Percentiles rank a stretch among this genome's conserved stretches.
Conservation (phyloP, 2,797 vertebrate genomes). For the Amblyopsis hoosieri region DNA sequence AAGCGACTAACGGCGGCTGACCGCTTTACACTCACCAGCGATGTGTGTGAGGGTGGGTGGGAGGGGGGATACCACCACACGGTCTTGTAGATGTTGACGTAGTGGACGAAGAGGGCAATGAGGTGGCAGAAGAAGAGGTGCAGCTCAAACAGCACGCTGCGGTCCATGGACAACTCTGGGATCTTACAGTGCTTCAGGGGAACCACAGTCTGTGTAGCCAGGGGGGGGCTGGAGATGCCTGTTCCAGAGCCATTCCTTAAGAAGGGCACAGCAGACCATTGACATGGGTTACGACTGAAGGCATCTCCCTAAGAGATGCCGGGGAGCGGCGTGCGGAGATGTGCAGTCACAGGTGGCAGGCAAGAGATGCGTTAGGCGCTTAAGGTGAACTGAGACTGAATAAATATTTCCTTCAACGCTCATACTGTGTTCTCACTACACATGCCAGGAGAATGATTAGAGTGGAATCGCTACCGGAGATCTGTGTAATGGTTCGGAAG, state of each 20-base stretch:
- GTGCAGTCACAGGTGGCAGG: no score
- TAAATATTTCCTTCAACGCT: no score
- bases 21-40: conserved; percentile 82
- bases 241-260: conserved; percentile 91
- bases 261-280: conserved; percentile 2
- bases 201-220: conserved; percentile 93
- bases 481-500: no score
- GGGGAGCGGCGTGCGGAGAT: background rate
- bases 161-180: conserved; percentile 91
- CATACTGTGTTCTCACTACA: no score
- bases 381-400: no score
- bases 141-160: conserved; percentile 91
- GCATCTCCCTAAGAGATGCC: background rate
- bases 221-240: conserved; percentile 92
- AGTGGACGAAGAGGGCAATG: conserved; percentile 95
- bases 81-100: conserved; percentile 99
- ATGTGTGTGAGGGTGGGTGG: conserved; percentile 94
- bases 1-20: background rate
- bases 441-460: no score
- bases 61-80: conserved; percentile 98
- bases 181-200: conserved; percentile 96
- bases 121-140: conserved; percentile 98
- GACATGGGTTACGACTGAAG: background rate
- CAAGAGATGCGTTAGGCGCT: no score
- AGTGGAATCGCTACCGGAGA: no score